Conservation (phyloP, 2,113 vertebrate genomes). For the Syrrhaptes paradoxus region DNA sequence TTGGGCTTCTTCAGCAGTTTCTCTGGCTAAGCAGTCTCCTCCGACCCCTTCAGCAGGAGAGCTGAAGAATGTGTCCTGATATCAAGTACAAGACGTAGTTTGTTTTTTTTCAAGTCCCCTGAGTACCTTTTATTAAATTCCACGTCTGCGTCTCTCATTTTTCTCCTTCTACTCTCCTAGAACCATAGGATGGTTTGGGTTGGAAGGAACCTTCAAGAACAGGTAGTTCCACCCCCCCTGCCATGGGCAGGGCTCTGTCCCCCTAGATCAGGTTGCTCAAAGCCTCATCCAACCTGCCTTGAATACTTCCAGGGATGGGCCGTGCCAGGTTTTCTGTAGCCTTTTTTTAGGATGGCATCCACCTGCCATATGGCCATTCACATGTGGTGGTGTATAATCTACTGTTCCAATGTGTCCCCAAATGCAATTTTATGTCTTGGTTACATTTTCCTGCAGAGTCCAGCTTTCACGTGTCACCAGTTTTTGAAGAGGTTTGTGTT, state of each 20-base stretch:
- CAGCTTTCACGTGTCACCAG: background rate
- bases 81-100: background rate
- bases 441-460: background rate
- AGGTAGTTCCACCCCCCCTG: too few species aligned
- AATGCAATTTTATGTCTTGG: background rate
- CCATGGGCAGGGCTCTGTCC: too few species aligned
- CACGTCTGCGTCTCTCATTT: background rate
- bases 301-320: too few species aligned
- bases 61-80: background rate
- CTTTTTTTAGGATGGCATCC: background rate
- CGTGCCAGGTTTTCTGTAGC: background rate
- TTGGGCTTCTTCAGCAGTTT: conserved; percentile 4
- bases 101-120: background rate
- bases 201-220: too few species aligned
- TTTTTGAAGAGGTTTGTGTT: background rate
- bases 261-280: too few species aligned
- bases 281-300: too few species aligned
- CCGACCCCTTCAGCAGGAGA: background rate
- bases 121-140: background rate
- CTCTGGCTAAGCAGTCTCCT: background rate
- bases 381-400: background rate
- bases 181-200: too few species aligned
- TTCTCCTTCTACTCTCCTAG: background rate
- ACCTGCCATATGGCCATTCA: background rate
- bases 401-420: background rate